These are phyloP conservation scores for Cavia aperea DNA, from an alignment of 2,113 vertebrate genomes.

Conservation along the genomic window DNA sequence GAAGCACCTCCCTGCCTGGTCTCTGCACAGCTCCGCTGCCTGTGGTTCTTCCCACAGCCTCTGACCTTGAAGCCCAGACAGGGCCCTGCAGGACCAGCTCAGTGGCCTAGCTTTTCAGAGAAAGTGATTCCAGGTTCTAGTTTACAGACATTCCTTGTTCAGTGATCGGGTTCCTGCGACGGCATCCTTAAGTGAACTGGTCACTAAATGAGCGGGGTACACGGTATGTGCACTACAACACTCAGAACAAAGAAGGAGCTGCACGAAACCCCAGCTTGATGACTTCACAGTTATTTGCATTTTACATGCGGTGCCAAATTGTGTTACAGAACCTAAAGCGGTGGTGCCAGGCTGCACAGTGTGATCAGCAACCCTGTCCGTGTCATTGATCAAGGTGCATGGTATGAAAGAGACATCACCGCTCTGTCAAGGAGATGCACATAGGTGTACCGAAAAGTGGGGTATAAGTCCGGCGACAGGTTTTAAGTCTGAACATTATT, in stretches of 20 bases:
- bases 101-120: not conserved
- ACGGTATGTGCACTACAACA: fast-evolving
- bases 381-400: not conserved
- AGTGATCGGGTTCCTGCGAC: not conserved
- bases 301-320: not conserved
- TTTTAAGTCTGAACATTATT: not conserved
- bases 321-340: not conserved
- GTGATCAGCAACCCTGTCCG: not conserved
- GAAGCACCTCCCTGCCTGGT: not conserved
- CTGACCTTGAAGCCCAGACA: not conserved
- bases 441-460: not conserved
- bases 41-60: not conserved
- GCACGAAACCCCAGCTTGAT: not conserved
- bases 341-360: fast-evolving
- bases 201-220: not conserved
- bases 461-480: not conserved
- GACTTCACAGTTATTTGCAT: not conserved
- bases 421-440: not conserved
- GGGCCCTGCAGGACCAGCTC: not conserved
- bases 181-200: not conserved
- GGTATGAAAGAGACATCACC: not conserved
- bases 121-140: not conserved
- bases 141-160: not conserved
- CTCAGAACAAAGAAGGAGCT: not conserved
- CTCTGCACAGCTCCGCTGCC: not conserved